phyloP scores from a whole-genome alignment of 2,797 vertebrate species.

The Trachops cirrhosus region DNA sequence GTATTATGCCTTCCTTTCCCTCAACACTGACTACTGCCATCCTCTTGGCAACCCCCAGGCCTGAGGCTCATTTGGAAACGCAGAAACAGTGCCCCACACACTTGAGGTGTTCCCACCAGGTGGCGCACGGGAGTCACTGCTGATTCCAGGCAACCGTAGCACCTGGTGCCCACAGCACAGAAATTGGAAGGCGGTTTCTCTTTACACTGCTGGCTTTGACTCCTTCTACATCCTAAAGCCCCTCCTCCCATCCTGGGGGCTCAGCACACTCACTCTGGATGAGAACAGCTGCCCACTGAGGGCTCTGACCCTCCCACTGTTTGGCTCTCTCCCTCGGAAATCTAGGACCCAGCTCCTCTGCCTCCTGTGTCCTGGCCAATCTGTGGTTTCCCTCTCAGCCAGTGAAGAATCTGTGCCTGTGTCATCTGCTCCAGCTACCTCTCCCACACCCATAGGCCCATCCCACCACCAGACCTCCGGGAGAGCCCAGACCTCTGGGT shows the following conservation, averaged over 20 bases:
- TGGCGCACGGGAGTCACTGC: conserved; percentile 66
- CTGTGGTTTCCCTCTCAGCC: conserved; percentile 64
- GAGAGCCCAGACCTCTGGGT: conserved; percentile 44
- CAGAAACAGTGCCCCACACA: background rate
- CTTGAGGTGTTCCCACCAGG: conserved; percentile 56
- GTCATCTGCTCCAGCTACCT: conserved; percentile 70
- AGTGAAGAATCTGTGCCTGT: conserved; percentile 67
- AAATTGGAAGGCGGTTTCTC: conserved; percentile 28
- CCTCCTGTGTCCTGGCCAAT: conserved; percentile 59
- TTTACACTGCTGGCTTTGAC: conserved; percentile 19
- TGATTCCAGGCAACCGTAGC: conserved; percentile 21
- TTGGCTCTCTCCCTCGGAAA: conserved; percentile 8
- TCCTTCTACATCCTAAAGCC: background rate
- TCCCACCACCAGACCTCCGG: conserved; percentile 67
- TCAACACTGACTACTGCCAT: background rate
- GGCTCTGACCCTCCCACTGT: background rate
- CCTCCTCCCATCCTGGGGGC: conserved; percentile 31
- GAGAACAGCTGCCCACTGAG: conserved; percentile 32
- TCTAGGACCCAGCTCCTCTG: conserved; percentile 40
- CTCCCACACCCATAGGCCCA: conserved; percentile 60
- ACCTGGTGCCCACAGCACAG: conserved; percentile 63
- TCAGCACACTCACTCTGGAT: background rate
- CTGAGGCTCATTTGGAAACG: background rate
- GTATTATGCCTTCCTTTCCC: background rate
- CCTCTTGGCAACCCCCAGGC: background rate